Evolutionary conservation across 30 jellyfish, hydroid and myxozoan species (phyloP), one percentile per base, ranked within the genome.

Genomic region (Mastigias papua): DNA sequence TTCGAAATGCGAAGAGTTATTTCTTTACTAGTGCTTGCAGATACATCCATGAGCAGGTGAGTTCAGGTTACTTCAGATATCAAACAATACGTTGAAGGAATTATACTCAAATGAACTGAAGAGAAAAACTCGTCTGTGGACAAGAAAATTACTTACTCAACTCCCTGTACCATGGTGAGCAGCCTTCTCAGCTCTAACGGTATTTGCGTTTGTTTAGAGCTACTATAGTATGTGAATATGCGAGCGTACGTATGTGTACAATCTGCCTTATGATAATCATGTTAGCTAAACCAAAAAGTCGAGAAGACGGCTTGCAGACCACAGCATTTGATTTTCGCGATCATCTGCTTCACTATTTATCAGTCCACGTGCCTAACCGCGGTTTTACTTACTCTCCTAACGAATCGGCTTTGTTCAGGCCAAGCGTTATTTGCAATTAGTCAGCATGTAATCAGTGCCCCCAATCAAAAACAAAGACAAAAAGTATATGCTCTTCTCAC

Each of bases 221-320:
- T 3, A 54, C 25, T 54, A 11, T 16, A 6, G 5, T 25, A 10
- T 10, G 74, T 63, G 42, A 22, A 4, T 27, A 1, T 10, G 37
- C 74, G 26, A 63, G 35, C 19, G 42, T 23, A 22, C 21, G 35
- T 4, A 5, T 27, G 19, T 27, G 37, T 27, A 63, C 74, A 63
- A 63, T 42, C 74, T 63, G 74, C 20, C 74, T 58, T 77, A 54
- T 77, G 79, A 60, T 58, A 22, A 54, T 77, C 78, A 77, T 77
- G 78, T 19, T 30, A 50, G 88, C 42, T 78, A 77, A 63, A 46
- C 88, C 88, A 77, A 58, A 77, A 57, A 77, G 88, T 77, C 78
- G 88, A 77, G 88, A 77, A 76, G 76, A 58, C 78, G 62, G 88
- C 78, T 49, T 42, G 1, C 66, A 15, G 76, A 77, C 88, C 88